Conservation (phyloP, 2,888 invertebrate genomes). For the Fragum whitleyi region DNA sequence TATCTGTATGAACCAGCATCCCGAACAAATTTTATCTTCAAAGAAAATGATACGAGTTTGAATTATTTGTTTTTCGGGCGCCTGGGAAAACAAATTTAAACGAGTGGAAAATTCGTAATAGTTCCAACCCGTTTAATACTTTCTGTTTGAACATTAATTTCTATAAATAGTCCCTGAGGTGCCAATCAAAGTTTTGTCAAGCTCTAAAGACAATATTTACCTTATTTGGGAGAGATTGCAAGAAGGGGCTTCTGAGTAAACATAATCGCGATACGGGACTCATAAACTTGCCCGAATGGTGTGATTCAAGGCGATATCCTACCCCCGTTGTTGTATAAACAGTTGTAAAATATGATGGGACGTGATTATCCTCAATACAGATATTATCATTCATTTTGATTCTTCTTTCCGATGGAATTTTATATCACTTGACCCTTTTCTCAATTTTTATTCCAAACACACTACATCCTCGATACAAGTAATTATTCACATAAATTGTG, state of each 20-base stretch:
- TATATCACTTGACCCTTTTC: too few relatives aligned
- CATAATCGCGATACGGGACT: constrained; percentile 28
- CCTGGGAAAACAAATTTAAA: constrained; percentile 40
- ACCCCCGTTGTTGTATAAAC: constrained; percentile 18
- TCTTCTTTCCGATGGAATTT: background rate
- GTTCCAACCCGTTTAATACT: constrained; percentile 46
- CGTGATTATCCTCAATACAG: constrained; percentile 5
- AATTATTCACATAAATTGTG: too few relatives aligned
- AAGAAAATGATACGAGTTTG: constrained; percentile 21
- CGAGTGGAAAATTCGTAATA: constrained; percentile 32
- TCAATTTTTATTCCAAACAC: too few relatives aligned
- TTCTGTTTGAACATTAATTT: constrained; percentile 36
- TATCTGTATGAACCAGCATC: too few relatives aligned
- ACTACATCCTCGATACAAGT: too few relatives aligned
- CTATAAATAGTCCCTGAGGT: constrained; percentile 45
- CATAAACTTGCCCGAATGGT: constrained; percentile 14
- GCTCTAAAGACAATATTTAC: constrained; percentile 30
- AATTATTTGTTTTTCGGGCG: constrained; percentile 36
- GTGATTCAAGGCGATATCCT: constrained; percentile 17
- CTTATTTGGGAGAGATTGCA: constrained; percentile 17
- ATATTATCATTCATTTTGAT: background rate
- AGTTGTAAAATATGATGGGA: constrained; percentile 21
- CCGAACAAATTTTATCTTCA: constrained; percentile 6
- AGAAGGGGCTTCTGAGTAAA: constrained; percentile 25
- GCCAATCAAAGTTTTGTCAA: constrained; percentile 37